Evolutionary conservation across 1,140 invertebrate species (phyloP).

Genomic region (Bombus consobrinus): DNA sequence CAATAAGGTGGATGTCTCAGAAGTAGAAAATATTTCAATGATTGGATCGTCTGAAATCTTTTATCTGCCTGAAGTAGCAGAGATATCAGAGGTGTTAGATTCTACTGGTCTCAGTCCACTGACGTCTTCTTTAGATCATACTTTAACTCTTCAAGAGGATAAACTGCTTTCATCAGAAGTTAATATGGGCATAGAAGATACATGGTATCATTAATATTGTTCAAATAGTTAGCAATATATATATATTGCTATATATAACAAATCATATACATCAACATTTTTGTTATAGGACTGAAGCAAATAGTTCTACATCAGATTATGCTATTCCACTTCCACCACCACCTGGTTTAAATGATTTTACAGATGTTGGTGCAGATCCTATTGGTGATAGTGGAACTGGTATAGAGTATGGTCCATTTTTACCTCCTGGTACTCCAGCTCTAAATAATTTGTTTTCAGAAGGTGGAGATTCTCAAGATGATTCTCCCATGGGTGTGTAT

Average conservation of each 20-base stretch:
- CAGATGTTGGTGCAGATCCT: constrained; percentile 73
- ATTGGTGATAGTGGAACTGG: constrained; percentile 69
- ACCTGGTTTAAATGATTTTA: constrained; percentile 74
- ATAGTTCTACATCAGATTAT: constrained; percentile 77
- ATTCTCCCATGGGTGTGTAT: constrained; percentile 76
- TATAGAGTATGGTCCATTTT: constrained; percentile 78
- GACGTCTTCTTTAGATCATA: constrained; percentile 78
- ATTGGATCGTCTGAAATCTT: constrained; percentile 75
- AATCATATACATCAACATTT: background rate
- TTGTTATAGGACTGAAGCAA: constrained; percentile 76
- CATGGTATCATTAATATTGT: constrained; percentile 71
- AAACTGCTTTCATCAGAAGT: constrained; percentile 71
- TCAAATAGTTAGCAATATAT: background rate
- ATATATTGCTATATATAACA: background rate
- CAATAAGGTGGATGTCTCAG: constrained; percentile 72
- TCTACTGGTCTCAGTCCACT: constrained; percentile 79
- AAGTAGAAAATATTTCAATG: constrained; percentile 79
- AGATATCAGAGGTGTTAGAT: constrained; percentile 77
- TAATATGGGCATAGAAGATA: constrained; percentile 81
- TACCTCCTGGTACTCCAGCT: constrained; percentile 72
- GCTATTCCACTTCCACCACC: constrained; percentile 80
- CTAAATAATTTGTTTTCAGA: constrained; percentile 80
- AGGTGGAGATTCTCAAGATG: constrained; percentile 76
- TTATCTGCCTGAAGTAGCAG: constrained; percentile 73
- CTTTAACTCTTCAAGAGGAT: constrained; percentile 78